Conservation (phyloP, 2,888 invertebrate genomes). For the Phasia obesa region DNA sequence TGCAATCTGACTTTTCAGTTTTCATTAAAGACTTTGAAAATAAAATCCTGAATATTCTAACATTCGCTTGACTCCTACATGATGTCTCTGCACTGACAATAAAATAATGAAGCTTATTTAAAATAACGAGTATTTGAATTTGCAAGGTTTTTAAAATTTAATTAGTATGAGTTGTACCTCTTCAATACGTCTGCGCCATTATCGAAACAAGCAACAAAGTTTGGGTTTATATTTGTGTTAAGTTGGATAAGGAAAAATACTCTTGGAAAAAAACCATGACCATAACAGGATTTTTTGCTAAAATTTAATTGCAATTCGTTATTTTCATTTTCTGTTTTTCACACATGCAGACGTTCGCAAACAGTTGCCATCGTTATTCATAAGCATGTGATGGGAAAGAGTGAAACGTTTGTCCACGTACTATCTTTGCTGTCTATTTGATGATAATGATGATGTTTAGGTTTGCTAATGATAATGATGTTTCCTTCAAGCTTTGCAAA, state of each 20-base stretch:
- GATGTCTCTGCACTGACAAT: no score
- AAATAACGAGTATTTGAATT: conserved; percentile 27
- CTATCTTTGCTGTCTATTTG: neutral
- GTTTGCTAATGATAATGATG: conserved; percentile 48
- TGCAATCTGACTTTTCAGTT: no score
- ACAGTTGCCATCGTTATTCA: conserved; percentile 45
- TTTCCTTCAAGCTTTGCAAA: conserved; percentile 31
- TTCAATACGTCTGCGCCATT: neutral
- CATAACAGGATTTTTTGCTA: conserved; percentile 36
- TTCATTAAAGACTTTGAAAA: no score
- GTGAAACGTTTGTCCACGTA: conserved; percentile 45
- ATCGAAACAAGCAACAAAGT: conserved; percentile 27
- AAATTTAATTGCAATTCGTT: conserved; percentile 51
- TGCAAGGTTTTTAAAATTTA: conserved; percentile 47
- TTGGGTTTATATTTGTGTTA: neutral
- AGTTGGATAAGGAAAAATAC: neutral
- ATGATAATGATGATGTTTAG: conserved; percentile 40
- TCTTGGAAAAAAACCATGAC: neutral
- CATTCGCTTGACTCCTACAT: no score
- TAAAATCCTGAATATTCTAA: no score
- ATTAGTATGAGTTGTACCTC: conserved; percentile 40
- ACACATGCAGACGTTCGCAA: neutral
- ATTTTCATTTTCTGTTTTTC: conserved; percentile 9
- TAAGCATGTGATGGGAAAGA: conserved; percentile 39
- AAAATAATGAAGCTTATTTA: neutral